Evolutionary conservation across 1,140 invertebrate genomes (phyloP), one percentile per base, ranked within the genome.

Genomic region (Ceratina japonica): DNA sequence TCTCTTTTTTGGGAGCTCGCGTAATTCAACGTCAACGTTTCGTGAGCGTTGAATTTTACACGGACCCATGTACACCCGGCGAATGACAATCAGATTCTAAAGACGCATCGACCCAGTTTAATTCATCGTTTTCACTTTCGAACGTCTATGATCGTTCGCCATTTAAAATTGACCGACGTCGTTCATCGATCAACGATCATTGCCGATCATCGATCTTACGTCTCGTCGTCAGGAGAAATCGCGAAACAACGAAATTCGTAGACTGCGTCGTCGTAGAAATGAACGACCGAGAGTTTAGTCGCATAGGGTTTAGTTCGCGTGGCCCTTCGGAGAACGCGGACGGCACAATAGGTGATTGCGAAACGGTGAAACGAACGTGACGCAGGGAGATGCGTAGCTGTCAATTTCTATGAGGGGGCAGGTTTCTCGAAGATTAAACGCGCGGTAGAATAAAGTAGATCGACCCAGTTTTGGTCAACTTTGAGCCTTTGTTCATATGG

Each of bases 391-490:
- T 31, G 20, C n/a, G 24, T 56, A 44, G 8, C 24, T 66, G 31
- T 22, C 27, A 44, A 5, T 10, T 63, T 1, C 56, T 24, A 44
- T 12, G 73, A 52, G 10, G 31, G 49, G 76, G 74, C 52, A 44
- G 12, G 61, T 71, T 77, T 77, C 61, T 56, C 66, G 74, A 64
- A 56, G 37, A 77, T 70, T 66, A 31, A 69, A 31, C 61, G 71
- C n/a, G 37, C 69, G 61, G 51, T 49, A 31, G 37, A 20, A n/a
- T 18, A 16, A 62, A 82, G 81, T 84, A 83, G 73, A 87, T 79
- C 86, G 88, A 87, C 87, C 89, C 88, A 89, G 82, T 89, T 90
- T 82, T 80, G 76, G 76, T 75, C 83, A 83, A 83, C 75, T 86
- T 79, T 79, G 76, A 75, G 83, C 63, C 79, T 84, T 81, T 74